phyloP scores from a whole-genome alignment of 2,113 vertebrate genomes.

The Thermophis baileyi region DNA sequence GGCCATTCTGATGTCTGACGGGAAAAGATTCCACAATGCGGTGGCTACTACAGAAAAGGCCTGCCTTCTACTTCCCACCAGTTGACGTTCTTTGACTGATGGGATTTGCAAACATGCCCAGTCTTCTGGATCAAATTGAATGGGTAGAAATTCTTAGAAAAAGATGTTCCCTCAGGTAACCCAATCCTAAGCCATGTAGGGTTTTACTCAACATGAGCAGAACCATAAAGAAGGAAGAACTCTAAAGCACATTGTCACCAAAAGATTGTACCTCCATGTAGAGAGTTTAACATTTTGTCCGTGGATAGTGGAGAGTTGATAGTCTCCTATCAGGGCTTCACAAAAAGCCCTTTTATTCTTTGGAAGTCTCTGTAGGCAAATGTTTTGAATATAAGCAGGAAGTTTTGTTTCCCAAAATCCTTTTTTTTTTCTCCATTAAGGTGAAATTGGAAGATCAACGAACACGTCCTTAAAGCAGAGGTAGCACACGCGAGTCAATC shows the following conservation, averaged over 20 bases:
- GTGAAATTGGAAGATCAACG: slow-evolving; percentile 1
- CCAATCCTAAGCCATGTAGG: no score
- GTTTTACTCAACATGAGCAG: background rate
- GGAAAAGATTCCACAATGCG: background rate
- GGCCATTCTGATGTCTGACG: background rate
- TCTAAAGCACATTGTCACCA: no score
- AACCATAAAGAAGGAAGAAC: background rate
- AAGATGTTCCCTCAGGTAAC: background rate
- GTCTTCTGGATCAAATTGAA: background rate
- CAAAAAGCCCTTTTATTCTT: background rate
- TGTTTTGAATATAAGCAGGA: background rate
- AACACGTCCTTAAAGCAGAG: background rate
- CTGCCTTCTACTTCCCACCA: background rate
- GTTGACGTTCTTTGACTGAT: background rate
- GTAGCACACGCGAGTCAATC: background rate
- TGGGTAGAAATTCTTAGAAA: background rate
- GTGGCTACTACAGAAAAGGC: background rate
- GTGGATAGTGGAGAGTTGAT: background rate
- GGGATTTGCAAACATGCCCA: background rate
- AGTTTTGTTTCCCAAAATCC: background rate
- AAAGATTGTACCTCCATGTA: background rate
- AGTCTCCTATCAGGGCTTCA: background rate
- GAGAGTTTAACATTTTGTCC: background rate
- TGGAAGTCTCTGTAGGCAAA: background rate
- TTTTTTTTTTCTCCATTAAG: background rate